Evolutionary conservation across 2,797 vertebrate species (phyloP), one percentile per base, ranked within the genome.

Genomic region (Zalophus californianus): DNA sequence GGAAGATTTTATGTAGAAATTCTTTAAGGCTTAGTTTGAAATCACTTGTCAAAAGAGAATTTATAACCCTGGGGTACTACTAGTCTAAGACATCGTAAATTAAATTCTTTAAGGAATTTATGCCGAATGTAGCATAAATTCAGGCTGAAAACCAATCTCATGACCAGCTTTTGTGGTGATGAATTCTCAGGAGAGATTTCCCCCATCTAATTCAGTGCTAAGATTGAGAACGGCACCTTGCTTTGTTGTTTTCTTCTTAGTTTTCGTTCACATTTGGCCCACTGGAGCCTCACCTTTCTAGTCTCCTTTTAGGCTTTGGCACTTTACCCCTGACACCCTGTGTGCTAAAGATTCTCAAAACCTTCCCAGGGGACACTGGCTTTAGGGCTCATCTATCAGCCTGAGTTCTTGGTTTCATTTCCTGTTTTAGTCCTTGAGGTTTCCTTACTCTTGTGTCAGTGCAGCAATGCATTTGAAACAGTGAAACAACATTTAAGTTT

Each of bases 1-100:
- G 15, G 80, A 82, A 92, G n/a, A 73, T 80, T 90, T 82, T 56
- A 4, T 29, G 1, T 54, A 77, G 64, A 85, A 92, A 64, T 68
- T 80, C 35, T 94, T 92, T 38, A 38, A 87, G 32, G 18, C 27
- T 23, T 21, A 38, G 15, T 89, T 80, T 80, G 52, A 82, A 97
- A 27, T 48, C 60, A 82, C 32, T 80, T 20, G 75, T 80, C 66
- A 41, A 70, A 94, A 75, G 41, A 94, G 90, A 86, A 56, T 64
- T 77, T 77, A 62, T 64, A n/a, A 44, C 44, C 12, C 60, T 80
- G 18, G 18, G 32, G 3, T 58, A 44, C 15, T 35, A 23, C 32
- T n/a, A 68, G 3, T 9, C 60, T 90, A 27, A 70, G 15, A 50
- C 60, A 29, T 68, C 62, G 27, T 87, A 72, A 84, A 54, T 88